Evolutionary conservation across 1,140 invertebrate genomes (phyloP).

Genomic region (Arctopsyche grandis): DNA sequence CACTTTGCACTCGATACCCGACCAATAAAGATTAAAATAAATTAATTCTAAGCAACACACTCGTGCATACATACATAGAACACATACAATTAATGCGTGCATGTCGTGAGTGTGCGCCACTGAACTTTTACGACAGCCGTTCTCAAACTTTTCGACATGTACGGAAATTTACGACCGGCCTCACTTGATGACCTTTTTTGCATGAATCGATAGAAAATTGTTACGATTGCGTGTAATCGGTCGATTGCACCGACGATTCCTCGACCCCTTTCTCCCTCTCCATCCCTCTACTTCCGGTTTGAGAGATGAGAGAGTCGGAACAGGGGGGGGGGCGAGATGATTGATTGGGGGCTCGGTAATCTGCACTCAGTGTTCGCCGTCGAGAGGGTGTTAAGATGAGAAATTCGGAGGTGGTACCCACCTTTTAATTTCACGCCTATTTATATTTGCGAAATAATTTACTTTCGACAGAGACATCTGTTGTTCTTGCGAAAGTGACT

Average conservation of each 20-base stretch:
- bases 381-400: neutral
- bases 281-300: too few relatives aligned
- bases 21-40: too few relatives aligned
- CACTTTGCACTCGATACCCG: neutral
- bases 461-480: slow-evolving; percentile 43
- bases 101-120: too few relatives aligned
- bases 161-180: too few relatives aligned
- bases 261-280: neutral
- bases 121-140: too few relatives aligned
- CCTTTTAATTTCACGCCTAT: slow-evolving; percentile 47
- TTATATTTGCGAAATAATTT: slow-evolving; percentile 49
- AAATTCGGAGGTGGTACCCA: slow-evolving; percentile 11
- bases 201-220: neutral
- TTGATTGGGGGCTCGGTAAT: slow-evolving; percentile 32
- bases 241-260: neutral
- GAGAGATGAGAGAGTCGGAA: neutral
- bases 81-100: too few relatives aligned
- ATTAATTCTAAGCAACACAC: too few relatives aligned
- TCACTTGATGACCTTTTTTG: neutral
- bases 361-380: slow-evolving; percentile 16
- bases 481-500: slow-evolving; percentile 41
- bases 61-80: too few relatives aligned
- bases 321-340: slow-evolving; percentile 5
- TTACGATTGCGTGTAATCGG: neutral
- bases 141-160: too few relatives aligned